Evolutionary conservation across 2,888 invertebrate species (phyloP).

Genomic region (Ephialtes manifestator): DNA sequence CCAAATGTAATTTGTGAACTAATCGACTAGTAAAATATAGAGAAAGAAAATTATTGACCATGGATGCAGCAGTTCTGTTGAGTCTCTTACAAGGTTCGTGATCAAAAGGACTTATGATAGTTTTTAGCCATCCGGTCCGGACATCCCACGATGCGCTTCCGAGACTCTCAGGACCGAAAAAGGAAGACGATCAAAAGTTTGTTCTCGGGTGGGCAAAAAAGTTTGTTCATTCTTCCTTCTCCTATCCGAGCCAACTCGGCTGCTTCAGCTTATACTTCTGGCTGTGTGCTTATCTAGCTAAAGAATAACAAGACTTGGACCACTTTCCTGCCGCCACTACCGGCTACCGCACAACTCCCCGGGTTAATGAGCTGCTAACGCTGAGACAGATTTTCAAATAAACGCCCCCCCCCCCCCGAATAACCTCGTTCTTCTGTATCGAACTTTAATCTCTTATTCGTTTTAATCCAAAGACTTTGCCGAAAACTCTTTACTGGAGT

Average conservation of each 20-base stretch:
- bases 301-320: constrained; percentile 64
- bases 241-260: constrained; percentile 51
- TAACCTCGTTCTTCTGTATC: constrained; percentile 36
- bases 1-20: background rate
- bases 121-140: constrained; percentile 30
- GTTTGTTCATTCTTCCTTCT: constrained; percentile 65
- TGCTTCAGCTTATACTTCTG: constrained; percentile 31
- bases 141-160: constrained; percentile 16
- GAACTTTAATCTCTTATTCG: constrained; percentile 61
- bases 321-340: constrained; percentile 42
- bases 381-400: constrained; percentile 57
- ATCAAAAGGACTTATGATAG: constrained; percentile 46
- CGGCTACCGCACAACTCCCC: constrained; percentile 10
- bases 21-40: background rate
- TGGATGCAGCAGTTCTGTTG: constrained; percentile 37
- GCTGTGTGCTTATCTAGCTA: constrained; percentile 30
- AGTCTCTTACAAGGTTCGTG: constrained; percentile 58
- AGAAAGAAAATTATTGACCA: constrained; percentile 59
- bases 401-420: constrained; percentile 22
- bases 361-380: constrained; percentile 66
- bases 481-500: constrained; percentile 35
- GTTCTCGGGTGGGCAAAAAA: constrained; percentile 58
- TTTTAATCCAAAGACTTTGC: constrained; percentile 4
- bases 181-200: constrained; percentile 63
- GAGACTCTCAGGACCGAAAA: constrained; percentile 30